Base-by-base conservation (phyloP, 92 coral and sea anemone genomes). In the Umimayanthus chanpuru region DNA sequence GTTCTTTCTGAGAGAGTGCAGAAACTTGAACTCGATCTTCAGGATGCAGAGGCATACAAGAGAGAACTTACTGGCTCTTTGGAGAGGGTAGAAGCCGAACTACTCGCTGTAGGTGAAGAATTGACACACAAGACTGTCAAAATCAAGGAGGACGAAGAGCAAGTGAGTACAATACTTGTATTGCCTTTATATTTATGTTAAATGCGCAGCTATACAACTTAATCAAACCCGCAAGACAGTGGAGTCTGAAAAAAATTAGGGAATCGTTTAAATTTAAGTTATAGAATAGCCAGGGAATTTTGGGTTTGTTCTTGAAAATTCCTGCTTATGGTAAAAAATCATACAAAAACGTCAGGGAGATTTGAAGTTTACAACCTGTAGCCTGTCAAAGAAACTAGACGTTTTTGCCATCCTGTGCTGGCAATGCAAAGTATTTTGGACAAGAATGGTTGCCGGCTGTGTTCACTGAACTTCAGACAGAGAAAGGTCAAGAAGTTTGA, bases 51-150 rank as follows among this genome's bases (percentile, higher is more conserved):
- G 10, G 55, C 38, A 8, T 20, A 70, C 28, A 83, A 50, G 67
- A 5, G 47, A 25, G 79, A 83, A 70, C 41, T 70, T 3, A 83
- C 41, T 55, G 56, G 78, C 25, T 83, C 79, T 16, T 47, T 83
- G 64, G 87, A 70, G 64, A 70, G 43, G 26, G 76, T 44, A 28
- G 30, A 83, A 18, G 50, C 78, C 3, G 87, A 83, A 14, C 39
- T 83, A 70, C 43, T n/a, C 11, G 82, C 88, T 10, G 87, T 68
- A 12, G 84, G 83, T n/a, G 72, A 44, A 9, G 85, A 92, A 30
- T 89, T 94, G 39, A 81, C 64, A 26, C 75, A 76, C 36, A 76
- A 85, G 40, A 85, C 84, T 58, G 66, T 61, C 66, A 92, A 93
- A 68, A 82, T 93, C 36, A 86, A 87, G 39, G 85, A 88, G 40